These are phyloP conservation scores for Crossocerus cetratus DNA, from an alignment of 2,888 invertebrate genomes.

Conservation along the genomic window DNA sequence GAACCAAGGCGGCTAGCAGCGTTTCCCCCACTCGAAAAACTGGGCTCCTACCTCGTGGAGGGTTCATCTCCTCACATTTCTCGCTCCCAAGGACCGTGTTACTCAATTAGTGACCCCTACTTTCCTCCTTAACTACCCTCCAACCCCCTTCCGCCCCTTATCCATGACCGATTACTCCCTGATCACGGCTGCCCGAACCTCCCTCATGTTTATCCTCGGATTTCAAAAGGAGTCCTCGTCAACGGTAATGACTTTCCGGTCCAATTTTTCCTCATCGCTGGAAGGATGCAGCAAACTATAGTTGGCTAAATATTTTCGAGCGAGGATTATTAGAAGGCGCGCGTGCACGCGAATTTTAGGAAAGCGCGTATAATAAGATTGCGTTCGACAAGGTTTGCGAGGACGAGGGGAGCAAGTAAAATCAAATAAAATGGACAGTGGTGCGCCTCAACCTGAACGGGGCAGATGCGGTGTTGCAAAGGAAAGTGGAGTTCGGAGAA, in stretches of 20 bases:
- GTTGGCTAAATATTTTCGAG: not conserved
- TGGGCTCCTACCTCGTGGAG: constrained; percentile 30
- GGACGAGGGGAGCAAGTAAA: not conserved
- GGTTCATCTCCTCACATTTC: constrained; percentile 22
- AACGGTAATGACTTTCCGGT: not conserved
- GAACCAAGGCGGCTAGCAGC: constrained; percentile 17
- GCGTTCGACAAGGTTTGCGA: not conserved
- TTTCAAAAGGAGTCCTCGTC: constrained; percentile 32
- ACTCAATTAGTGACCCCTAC: constrained; percentile 53
- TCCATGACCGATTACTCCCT: constrained; percentile 56
- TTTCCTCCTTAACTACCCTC: constrained; percentile 32
- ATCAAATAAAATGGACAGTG: not conserved
- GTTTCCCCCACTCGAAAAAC: constrained; percentile 9
- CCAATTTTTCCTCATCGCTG: not conserved
- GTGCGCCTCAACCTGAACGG: not conserved
- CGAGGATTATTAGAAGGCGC: not conserved
- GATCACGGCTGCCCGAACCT: constrained; percentile 45
- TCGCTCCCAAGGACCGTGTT: constrained; percentile 40
- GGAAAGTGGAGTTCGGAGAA: not conserved
- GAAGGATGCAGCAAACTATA: not conserved
- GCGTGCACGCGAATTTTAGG: not conserved
- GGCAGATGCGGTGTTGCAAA: not conserved
- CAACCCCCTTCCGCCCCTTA: constrained; percentile 12
- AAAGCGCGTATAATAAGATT: not conserved
- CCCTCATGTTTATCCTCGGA: constrained; percentile 40